phyloP scores from a whole-genome alignment of 2,888 invertebrate genomes.

The Aethes cnicana region DNA sequence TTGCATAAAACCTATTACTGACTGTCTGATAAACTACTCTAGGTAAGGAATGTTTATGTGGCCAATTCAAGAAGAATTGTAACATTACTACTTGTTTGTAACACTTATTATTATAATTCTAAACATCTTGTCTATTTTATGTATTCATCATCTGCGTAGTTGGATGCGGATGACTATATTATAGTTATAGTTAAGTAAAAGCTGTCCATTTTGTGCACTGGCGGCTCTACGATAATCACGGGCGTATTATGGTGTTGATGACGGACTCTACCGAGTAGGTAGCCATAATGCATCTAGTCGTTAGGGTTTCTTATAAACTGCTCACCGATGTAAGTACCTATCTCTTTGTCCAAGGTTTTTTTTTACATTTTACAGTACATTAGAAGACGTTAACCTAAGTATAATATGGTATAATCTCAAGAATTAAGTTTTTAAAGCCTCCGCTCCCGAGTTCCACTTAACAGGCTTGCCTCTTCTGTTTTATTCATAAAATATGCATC shows the following conservation, averaged over 20 bases:
- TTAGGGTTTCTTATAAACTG: constrained; percentile 48
- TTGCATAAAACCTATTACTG: background rate
- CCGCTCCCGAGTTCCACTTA: background rate
- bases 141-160: constrained; percentile 42
- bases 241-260: constrained; percentile 43
- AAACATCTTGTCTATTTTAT: no score
- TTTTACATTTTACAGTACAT: no score
- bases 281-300: constrained; percentile 41
- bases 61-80: no score
- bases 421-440: background rate
- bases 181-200: constrained; percentile 44
- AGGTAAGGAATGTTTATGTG: no score
- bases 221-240: constrained; percentile 44
- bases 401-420: no score
- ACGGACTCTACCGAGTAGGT: constrained; percentile 48
- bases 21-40: no score
- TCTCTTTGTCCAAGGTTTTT: constrained; percentile 7
- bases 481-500: constrained; percentile 12
- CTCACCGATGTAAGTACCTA: constrained; percentile 36
- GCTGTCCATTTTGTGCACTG: constrained; percentile 36
- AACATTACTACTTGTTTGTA: no score
- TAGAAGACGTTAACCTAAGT: no score
- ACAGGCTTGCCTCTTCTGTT: background rate
- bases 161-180: constrained; percentile 35
- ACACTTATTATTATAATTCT: no score